Base-by-base conservation (phyloP, 2,113 vertebrate species). In the Psephotus haematonotus region DNA sequence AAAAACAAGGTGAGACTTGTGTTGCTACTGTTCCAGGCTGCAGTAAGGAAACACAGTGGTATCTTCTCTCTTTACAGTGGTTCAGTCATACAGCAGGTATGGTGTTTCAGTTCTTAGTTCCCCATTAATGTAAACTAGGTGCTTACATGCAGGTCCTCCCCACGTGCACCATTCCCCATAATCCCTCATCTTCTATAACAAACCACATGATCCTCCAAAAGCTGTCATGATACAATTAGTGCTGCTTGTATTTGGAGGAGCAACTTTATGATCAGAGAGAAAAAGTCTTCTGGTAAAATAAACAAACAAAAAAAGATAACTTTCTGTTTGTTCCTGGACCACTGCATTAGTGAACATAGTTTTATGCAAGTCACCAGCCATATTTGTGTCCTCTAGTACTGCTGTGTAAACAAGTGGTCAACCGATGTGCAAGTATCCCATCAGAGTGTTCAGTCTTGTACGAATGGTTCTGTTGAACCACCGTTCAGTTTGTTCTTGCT, bases 401-500 rank as follows among this genome's bases (percentile, higher is more conserved):
- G 94, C 86, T 96, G 72, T 96, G 97, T 97, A 97, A 97, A 97
- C 96, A 96, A 92, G 59, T 46, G 90, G 74, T 92, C 85, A 91
- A 7, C 17, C 76, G 77, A 86, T 57, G 91, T 80, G 90, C 92
- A 85, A 86, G 82, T 7, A 31, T 78, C 62, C 89, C 83, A 80
- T 8, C 17, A 11, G 13, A 10, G 35, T 13, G 33, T 11, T 28
- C 13, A 37, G 60, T 35, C n/a, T 92, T 95, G 96, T 1, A 67
- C 5, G 9, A 55, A 75, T 3, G 96, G 97, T 35, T 98, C 98
- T 31, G 65, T 31, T 0, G 97, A 93, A 44, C 88, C 80, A 11
- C 98, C 98, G 1, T 99, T 99, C 87, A 98, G 68, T 97, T 98
- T 97, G 67, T 24, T 97, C 97, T 98, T 99, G 95, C 96, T 98